A percentile compares a stretch with the other conserved stretches of the same genome.
Evolutionary conservation across 2,113 vertebrate genomes (phyloP).

Genomic region (Orthonyx spaldingii): DNA sequence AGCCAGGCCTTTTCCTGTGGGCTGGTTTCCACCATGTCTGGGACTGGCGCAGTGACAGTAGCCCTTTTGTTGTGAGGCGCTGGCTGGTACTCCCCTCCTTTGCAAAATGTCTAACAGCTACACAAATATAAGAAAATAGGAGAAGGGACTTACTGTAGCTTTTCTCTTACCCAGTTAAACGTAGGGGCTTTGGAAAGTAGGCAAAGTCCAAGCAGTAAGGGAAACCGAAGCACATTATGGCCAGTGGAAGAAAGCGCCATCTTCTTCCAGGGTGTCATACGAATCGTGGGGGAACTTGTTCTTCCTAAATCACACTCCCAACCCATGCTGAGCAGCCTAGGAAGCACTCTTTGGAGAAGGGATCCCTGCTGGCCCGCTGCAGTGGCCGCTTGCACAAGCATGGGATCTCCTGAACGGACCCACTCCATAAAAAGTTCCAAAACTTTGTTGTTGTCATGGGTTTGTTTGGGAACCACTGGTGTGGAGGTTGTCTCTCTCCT

Average conservation of each 20-base stretch:
- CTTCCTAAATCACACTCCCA: neutral
- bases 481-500: neutral
- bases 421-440: neutral
- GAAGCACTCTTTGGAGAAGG: neutral
- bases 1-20: conserved; percentile 98
- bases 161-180: conserved; percentile 77
- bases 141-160: conserved; percentile 83
- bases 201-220: conserved; percentile 66
- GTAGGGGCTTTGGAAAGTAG: conserved; percentile 68
- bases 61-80: conserved; percentile 91
- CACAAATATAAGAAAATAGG: conserved; percentile 95
- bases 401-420: neutral
- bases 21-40: conserved; percentile 92
- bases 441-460: rapidly evolving
- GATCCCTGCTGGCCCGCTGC: rapidly evolving
- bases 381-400: rapidly evolving
- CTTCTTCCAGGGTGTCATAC: neutral
- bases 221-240: neutral
- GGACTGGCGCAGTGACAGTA: conserved; percentile 95
- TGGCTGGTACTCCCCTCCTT: conserved; percentile 78
- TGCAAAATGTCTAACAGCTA: conserved; percentile 81
- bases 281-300: neutral
- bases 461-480: neutral
- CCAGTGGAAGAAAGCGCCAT: conserved; percentile 11
- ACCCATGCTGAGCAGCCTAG: rapidly evolving